These are phyloP conservation scores for Percina caprodes DNA, from an alignment of 2,113 vertebrate genomes.

Conservation along the genomic window DNA sequence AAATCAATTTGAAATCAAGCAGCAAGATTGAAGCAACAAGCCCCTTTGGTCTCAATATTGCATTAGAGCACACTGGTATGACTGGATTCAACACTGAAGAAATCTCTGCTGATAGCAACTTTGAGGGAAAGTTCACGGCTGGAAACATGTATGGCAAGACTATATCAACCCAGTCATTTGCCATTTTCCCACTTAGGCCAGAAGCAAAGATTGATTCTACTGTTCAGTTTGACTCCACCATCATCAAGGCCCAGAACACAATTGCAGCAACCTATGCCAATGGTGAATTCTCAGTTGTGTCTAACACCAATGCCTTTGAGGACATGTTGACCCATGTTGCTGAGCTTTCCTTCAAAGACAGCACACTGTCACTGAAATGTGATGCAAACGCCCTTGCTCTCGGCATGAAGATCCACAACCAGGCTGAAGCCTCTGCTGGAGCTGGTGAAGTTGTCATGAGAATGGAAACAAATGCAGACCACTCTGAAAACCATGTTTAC, in stretches of 20 bases:
- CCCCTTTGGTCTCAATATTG: constrained; percentile 83
- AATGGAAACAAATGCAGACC: constrained; percentile 85
- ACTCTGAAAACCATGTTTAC: constrained; percentile 80
- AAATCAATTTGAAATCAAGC: constrained; percentile 76
- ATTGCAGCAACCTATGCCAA: constrained; percentile 80
- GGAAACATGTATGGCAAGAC: constrained; percentile 83
- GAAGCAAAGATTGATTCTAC: constrained; percentile 83
- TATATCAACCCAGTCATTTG: constrained; percentile 75
- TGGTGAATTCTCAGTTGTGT: constrained; percentile 81
- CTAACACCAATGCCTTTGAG: constrained; percentile 85
- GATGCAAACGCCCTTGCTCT: constrained; percentile 83
- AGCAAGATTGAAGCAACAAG: constrained; percentile 85
- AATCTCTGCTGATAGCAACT: constrained; percentile 76
- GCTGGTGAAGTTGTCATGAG: constrained; percentile 81
- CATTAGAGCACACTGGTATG: constrained; percentile 75
- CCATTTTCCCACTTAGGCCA: constrained; percentile 74
- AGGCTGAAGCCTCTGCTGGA: constrained; percentile 85
- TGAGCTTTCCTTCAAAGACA: constrained; percentile 84
- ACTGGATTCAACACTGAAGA: constrained; percentile 76
- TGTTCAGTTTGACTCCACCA: constrained; percentile 86
- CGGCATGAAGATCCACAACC: constrained; percentile 82
- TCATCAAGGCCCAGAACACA: constrained; percentile 84
- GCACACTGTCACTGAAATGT: constrained; percentile 84
- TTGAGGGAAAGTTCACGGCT: constrained; percentile 82
- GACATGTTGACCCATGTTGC: constrained; percentile 85